These are phyloP conservation scores for Rousettus leschenaultii DNA, from an alignment of 2,113 vertebrate species.

Conservation along the genomic window DNA sequence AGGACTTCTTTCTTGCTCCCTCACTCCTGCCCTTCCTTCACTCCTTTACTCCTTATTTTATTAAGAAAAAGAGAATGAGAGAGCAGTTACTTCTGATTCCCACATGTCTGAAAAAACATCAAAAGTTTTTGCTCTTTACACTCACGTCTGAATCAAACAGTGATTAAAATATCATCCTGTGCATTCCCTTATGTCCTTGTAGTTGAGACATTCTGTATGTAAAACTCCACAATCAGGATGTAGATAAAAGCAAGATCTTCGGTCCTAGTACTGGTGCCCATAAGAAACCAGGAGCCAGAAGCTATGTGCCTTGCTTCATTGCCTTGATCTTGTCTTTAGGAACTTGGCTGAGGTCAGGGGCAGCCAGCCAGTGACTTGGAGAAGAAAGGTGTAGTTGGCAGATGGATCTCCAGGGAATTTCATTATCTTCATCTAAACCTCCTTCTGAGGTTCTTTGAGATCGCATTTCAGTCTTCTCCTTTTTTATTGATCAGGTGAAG, in stretches of 20 bases:
- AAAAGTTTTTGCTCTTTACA: neutral
- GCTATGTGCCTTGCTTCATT: neutral
- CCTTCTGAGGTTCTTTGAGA: neutral
- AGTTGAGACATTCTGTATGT: neutral
- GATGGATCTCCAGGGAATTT: slow-evolving; percentile 28
- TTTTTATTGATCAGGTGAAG: slow-evolving; percentile 40
- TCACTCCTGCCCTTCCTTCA: neutral
- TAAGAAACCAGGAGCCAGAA: neutral
- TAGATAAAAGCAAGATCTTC: slow-evolving; percentile 18
- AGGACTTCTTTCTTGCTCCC: neutral
- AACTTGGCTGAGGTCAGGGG: slow-evolving; percentile 31
- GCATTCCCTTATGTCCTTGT: neutral
- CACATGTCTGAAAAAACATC: neutral
- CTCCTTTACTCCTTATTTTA: neutral
- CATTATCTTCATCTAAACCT: slow-evolving; percentile 36
- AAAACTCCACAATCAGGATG: neutral
- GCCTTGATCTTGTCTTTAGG: slow-evolving; percentile 44
- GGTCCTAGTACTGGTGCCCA: neutral
- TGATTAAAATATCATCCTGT: neutral
- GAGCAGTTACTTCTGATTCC: neutral
- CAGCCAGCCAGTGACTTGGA: slow-evolving; percentile 32
- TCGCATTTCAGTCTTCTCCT: slow-evolving; percentile 39
- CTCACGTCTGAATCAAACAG: neutral
- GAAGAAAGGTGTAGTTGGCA: slow-evolving; percentile 22
- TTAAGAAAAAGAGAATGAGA: neutral